Conservation (phyloP, 2,797 vertebrate species). For the Zenarchopterus dispar region DNA sequence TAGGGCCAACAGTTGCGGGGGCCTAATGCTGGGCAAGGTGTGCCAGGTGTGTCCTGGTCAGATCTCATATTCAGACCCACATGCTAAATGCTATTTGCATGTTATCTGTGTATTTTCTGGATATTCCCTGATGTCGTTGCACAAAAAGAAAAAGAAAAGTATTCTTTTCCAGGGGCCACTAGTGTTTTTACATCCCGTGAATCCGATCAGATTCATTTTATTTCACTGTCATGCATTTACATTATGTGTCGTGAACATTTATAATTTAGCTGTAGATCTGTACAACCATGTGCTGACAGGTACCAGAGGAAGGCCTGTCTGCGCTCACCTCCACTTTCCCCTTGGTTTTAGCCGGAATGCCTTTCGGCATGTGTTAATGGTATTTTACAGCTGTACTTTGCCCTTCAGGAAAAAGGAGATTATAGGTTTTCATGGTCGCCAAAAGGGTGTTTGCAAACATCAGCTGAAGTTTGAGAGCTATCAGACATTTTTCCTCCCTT, state of each 20-base stretch:
- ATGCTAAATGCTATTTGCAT: no score
- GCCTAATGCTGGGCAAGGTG: slow-evolving; percentile 6
- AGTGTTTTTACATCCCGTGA: no score
- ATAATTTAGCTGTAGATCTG: no score
- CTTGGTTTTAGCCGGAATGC: slow-evolving; percentile 18
- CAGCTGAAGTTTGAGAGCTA: slow-evolving; percentile 44
- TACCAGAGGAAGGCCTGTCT: not conserved
- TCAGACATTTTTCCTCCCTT: slow-evolving; percentile 34
- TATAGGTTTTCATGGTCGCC: slow-evolving; percentile 33
- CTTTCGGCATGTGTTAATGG: slow-evolving; percentile 32
- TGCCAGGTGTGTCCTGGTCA: not conserved
- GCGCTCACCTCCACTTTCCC: slow-evolving; percentile 52
- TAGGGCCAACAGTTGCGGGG: not conserved
- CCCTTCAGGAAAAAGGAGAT: slow-evolving; percentile 48
- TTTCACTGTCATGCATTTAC: no score
- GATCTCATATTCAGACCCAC: no score
- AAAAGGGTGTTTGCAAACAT: slow-evolving; percentile 40
- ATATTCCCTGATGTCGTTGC: no score
- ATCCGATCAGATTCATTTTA: no score
- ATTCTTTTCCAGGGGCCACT: no score
- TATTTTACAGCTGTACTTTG: slow-evolving; percentile 45
- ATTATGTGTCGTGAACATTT: not conserved
- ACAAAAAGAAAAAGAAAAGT: no score
- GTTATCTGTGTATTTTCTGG: no score
- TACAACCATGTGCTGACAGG: no score